These are phyloP conservation scores for Trematomus loennbergii DNA, from an alignment of 2,113 vertebrate genomes.

Conservation along the genomic window DNA sequence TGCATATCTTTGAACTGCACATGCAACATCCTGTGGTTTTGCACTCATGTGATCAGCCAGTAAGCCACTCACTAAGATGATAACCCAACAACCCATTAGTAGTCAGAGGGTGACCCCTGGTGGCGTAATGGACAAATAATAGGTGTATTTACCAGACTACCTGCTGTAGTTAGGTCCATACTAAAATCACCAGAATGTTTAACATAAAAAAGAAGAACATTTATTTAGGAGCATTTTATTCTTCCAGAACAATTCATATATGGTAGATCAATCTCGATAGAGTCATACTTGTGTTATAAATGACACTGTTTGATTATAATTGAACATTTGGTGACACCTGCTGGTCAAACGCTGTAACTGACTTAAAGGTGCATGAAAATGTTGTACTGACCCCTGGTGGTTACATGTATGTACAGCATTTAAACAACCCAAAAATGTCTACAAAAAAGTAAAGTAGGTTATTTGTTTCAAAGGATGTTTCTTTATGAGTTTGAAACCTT, in stretches of 20 bases:
- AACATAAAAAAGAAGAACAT: not conserved
- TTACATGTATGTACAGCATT: not conserved
- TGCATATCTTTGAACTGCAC: not conserved
- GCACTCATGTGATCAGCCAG: not conserved
- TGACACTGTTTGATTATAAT: not conserved
- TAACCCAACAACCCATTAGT: not conserved
- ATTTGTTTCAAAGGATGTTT: not conserved
- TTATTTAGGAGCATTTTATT: not conserved
- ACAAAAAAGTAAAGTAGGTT: not conserved
- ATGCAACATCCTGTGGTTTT: not conserved
- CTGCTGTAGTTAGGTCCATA: not conserved
- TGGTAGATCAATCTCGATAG: not conserved
- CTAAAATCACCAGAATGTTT: not conserved
- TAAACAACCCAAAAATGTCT: not conserved
- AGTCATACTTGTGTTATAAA: no score
- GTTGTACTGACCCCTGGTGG: conserved; percentile 44
- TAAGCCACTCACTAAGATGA: not conserved
- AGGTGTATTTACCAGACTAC: not conserved
- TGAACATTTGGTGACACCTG: conserved; percentile 46
- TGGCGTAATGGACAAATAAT: conserved; percentile 23
- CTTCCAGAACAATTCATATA: not conserved
- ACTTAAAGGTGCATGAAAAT: not conserved
- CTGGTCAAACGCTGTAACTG: conserved; percentile 24
- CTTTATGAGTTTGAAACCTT: not conserved
- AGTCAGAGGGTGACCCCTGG: conserved; percentile 56